Evolutionary conservation across 2,113 vertebrate genomes (phyloP).

Genomic region (Diadophis punctatus): DNA sequence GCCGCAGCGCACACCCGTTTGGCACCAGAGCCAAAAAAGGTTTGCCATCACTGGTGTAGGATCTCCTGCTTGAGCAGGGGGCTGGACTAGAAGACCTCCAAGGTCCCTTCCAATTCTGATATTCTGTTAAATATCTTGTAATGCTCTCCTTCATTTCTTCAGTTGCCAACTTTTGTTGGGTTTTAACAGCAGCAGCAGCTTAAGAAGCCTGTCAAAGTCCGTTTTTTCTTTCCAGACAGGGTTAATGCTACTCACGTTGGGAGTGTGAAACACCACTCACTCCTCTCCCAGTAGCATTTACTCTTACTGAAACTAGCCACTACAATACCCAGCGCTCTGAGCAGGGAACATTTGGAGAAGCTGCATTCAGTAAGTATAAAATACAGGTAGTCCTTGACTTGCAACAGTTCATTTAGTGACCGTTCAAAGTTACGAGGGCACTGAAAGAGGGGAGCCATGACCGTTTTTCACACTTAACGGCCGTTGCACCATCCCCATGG

Average conservation of each 20-base stretch:
- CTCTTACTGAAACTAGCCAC: neutral
- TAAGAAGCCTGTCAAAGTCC: neutral
- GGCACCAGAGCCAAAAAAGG: too few relatives aligned
- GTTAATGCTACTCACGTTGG: conserved; percentile 30
- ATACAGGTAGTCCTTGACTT: neutral
- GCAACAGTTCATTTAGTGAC: neutral
- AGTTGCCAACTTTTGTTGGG: neutral
- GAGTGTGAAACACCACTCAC: neutral
- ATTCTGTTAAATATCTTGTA: neutral
- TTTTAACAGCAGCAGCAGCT: neutral
- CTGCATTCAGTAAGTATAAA: neutral
- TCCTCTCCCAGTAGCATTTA: conserved; percentile 22
- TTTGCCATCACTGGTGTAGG: neutral
- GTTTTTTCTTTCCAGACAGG: neutral
- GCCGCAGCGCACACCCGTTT: too few relatives aligned
- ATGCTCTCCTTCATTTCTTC: neutral
- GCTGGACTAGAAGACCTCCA: neutral
- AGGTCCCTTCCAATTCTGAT: neutral
- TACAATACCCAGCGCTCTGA: neutral
- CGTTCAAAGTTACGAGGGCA: neutral
- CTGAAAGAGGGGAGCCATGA: neutral
- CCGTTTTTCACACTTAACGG: neutral
- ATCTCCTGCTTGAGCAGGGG: neutral
- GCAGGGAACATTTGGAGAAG: neutral
- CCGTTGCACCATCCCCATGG: neutral